Conservation (phyloP, 2,888 invertebrate species). For the Tenthredo notha region DNA sequence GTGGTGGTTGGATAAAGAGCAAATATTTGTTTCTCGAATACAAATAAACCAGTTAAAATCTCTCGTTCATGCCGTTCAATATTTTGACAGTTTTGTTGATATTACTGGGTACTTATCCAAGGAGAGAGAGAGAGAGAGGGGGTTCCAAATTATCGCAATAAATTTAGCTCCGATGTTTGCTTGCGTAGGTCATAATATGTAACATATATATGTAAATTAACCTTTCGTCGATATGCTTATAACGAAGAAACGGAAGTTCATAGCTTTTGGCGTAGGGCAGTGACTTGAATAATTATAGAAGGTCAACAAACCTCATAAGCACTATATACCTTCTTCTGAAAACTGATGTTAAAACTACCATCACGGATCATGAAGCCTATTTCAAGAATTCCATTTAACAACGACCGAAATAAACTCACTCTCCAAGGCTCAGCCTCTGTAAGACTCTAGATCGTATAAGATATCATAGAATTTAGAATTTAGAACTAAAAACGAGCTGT, state of each 20-base stretch:
- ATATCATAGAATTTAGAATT: neutral
- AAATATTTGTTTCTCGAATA: constrained; percentile 16
- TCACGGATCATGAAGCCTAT: constrained; percentile 29
- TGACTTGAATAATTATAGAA: neutral
- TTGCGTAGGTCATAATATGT: constrained; percentile 20
- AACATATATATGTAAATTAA: neutral
- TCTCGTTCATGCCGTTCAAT: neutral
- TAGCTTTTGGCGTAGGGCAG: constrained; percentile 10
- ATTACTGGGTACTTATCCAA: neutral
- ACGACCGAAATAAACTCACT: constrained; percentile 42
- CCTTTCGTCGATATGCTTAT: constrained; percentile 21
- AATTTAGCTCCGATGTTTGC: neutral
- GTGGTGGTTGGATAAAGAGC: neutral
- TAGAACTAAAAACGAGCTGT: neutral
- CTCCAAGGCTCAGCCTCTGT: neutral
- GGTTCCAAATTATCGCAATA: constrained; percentile 15
- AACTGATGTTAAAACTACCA: constrained; percentile 17
- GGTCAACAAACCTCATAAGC: constrained; percentile 28
- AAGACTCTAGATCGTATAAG: constrained; percentile 22
- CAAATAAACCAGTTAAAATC: constrained; percentile 8
- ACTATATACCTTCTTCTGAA: neutral
- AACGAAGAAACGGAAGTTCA: neutral
- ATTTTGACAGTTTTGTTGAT: constrained; percentile 37
- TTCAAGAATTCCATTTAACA: constrained; percentile 45
- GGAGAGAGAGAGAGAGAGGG: neutral